Percentiles rank a stretch among this genome's conserved stretches.
These are phyloP conservation scores for Bucco capensis DNA, from an alignment of 2,113 vertebrate genomes.

Conservation along the genomic window DNA sequence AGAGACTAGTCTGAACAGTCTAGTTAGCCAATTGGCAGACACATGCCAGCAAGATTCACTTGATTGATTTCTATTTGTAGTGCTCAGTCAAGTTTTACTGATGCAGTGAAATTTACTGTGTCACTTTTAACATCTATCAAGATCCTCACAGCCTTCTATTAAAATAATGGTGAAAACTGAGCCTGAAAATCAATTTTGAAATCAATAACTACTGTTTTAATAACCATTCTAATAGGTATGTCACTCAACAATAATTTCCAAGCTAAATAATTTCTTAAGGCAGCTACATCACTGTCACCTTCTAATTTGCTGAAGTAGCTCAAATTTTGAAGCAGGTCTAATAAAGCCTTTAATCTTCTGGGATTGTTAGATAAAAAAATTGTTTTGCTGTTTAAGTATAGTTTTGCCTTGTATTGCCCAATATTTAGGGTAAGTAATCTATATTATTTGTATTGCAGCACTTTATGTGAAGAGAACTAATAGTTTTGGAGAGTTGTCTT, in stretches of 20 bases:
- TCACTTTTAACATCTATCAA: not conserved
- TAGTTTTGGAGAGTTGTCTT: not conserved
- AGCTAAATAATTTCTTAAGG: not conserved
- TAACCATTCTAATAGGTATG: not conserved
- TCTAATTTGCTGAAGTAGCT: not conserved
- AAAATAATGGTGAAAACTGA: not conserved
- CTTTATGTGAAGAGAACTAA: not conserved
- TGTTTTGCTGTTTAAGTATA: not conserved
- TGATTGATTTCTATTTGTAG: not conserved
- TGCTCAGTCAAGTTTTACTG: not conserved
- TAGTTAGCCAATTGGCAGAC: not conserved
- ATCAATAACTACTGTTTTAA: not conserved
- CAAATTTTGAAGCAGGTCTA: not conserved
- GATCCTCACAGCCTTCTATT: not conserved
- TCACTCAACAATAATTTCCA: no score
- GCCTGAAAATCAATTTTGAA: not conserved
- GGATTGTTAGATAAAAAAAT: not conserved
- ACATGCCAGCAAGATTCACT: not conserved
- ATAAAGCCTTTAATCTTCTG: not conserved
- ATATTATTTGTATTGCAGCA: not conserved
- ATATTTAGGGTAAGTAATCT: not conserved
- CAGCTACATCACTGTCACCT: not conserved
- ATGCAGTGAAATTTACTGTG: not conserved
- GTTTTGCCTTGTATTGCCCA: not conserved
- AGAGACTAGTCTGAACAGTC: not conserved